phyloP scores from a whole-genome alignment of 2,888 invertebrate genomes.

The Lycocerus yunnanus region DNA sequence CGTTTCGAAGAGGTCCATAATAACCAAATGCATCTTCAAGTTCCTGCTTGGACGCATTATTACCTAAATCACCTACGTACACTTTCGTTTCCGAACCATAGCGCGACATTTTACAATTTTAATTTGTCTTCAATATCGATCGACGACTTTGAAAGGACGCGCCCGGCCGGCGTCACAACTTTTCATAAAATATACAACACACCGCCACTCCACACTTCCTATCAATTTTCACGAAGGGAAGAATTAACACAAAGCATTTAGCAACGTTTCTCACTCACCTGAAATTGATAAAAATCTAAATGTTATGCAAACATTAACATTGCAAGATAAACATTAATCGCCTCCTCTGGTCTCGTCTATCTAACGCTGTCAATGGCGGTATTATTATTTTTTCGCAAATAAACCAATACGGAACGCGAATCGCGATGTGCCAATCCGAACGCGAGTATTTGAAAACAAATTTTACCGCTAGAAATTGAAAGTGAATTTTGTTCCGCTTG shows the following conservation, averaged over 20 bases:
- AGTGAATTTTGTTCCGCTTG: not conserved
- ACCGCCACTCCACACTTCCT: slow-evolving; percentile 6
- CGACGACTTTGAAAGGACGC: slow-evolving; percentile 18
- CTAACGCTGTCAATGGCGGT: not conserved
- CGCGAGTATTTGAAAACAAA: not conserved
- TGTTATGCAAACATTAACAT: not conserved
- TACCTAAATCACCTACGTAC: slow-evolving; percentile 94
- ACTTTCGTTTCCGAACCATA: slow-evolving; percentile 90
- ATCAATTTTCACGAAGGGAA: not conserved
- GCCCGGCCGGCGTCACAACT: slow-evolving; percentile 18
- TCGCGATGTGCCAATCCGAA: not conserved
- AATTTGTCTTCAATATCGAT: slow-evolving; percentile 15
- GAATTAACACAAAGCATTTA: not conserved
- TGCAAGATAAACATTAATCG: not conserved
- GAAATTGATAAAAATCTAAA: not conserved
- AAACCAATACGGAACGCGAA: not conserved
- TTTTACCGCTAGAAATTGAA: not conserved
- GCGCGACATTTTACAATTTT: slow-evolving; percentile 66
- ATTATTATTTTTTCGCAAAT: not conserved
- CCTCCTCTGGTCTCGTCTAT: not conserved
- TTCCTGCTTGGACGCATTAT: slow-evolving; percentile 89
- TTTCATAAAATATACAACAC: slow-evolving; percentile 1
- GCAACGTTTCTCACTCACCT: not conserved
- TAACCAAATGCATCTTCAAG: slow-evolving; percentile 91
- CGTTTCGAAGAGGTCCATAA: slow-evolving; percentile 89